Evolutionary conservation across 2,888 invertebrate species (phyloP), one percentile per base, ranked within the genome.

Genomic region (Cantharis rufa): DNA sequence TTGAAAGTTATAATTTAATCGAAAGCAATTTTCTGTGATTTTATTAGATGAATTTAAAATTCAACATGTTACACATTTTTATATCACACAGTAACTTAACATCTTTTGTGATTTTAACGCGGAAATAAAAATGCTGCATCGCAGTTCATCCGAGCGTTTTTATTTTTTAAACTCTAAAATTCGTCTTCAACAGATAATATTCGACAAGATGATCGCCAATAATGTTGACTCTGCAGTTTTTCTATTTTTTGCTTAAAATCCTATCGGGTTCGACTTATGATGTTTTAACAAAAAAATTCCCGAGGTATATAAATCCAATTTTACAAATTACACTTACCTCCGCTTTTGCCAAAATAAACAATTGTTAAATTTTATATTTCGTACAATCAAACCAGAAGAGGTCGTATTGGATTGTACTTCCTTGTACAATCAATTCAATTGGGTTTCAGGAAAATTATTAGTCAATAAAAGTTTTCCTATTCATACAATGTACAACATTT

Each of bases 31-130:
- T 62, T 71, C 62, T 10, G 24, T 63, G 18, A 62, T 24, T 71
- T 71, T 71, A 71, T 10, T 63, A 15, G 62, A 71, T 10, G n/a
- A 71, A 62, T 71, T 71, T 24, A 71, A 21, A 21, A 62, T 48
- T n/a, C n/a, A 32, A 9, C 2, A n/a, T 48, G 48, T 48, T 48
- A 48, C 13, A 48, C 7, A 48, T 48, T 48, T 48, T 48, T 48
- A 9, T 48, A n/a, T n/a, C 48, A n/a, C 48, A 48, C n/a, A n/a
- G n/a, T 48, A 48, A n/a, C 48, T 48, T 48, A n/a, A 5, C n/a
- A 48, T 48, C n/a, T 9, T 48, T 48, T 48, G 48, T 48, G 48
- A 48, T 48, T 48, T 48, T 48, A 48, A 9, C 48, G 7, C 10
- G n/a, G 48, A 48, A 48, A 48, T 48, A 48, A 48, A 48, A 48